Evolutionary conservation across 2,113 vertebrate genomes (phyloP), one percentile per base, ranked within the genome.

Genomic region (Pseudorasbora parva): DNA sequence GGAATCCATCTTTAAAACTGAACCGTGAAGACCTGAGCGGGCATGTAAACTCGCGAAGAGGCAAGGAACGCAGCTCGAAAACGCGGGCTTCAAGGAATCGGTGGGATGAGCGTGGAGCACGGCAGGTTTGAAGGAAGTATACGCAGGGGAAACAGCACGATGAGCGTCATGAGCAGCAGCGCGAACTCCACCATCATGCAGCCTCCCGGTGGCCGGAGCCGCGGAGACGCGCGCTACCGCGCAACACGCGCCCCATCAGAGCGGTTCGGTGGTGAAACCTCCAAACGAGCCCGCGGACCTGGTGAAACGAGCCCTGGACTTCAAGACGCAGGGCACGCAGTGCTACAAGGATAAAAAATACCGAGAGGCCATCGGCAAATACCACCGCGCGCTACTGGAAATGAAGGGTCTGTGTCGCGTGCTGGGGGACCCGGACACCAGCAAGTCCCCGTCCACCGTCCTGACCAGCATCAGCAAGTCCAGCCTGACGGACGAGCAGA

Each of bases 301-400:
- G 59, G 95, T 99, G 89, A 93, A 93, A 75, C 93, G 97, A 57
- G 97, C 97, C 71, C 92, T 97, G 88, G 97, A 97, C 92, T 99
- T 99, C 94, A 97, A 98, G 94, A 93, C 94, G 91, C 96, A 99
- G 90, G 98, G 97, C 71, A 96, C 96, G 60, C 97, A 98, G 93
- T 99, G 98, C 91, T 99, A 98, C 95, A 98, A 98, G 93, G 98
- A 99, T 88, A 99, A 99, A 94, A 99, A 99, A 94, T 99, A 97
- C 94, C 95, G 97, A 72, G 98, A 98, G 90, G 98, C 98, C 92
- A 99, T 99, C 84, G 98, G 98, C 90, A 99, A 98, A 93, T 99
- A 98, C 85, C 98, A 99, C 93, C 95, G 98, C 84, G 97, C 98
- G 68, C 88, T 99, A 90, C 94, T 99, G 91, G 97, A 99, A 94